phyloP scores from a whole-genome alignment of 2,797 vertebrate species.

The Helostoma temminkii region DNA sequence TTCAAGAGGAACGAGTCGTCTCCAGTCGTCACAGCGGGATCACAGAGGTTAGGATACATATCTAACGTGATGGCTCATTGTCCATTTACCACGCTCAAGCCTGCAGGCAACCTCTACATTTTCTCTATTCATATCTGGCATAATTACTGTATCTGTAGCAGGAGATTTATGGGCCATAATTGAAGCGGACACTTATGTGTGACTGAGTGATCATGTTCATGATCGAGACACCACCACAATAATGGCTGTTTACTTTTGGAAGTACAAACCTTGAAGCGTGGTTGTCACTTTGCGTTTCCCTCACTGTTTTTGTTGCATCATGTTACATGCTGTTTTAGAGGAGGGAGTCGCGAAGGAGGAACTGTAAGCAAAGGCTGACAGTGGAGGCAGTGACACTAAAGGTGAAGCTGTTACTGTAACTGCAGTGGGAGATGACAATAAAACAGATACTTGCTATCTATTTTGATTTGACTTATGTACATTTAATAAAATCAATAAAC shows the following conservation, averaged over 20 bases:
- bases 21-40: constrained; percentile 54
- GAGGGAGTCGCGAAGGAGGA: constrained; percentile 38
- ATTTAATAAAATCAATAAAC: no score
- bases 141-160: constrained; percentile 74
- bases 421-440: constrained; percentile 20
- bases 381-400: constrained; percentile 39
- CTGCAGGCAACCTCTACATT: constrained; percentile 66
- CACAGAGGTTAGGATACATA: constrained; percentile 71
- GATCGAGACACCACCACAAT: constrained; percentile 56
- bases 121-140: constrained; percentile 47
- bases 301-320: constrained; percentile 59
- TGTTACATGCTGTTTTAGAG: constrained; percentile 66
- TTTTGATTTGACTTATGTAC: constrained; percentile 13
- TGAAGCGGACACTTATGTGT: constrained; percentile 51
- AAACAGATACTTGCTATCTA: constrained; percentile 19
- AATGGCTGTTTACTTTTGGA: constrained; percentile 64
- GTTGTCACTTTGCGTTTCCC: constrained; percentile 66
- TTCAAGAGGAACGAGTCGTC: constrained; percentile 73
- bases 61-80: constrained; percentile 76
- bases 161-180: constrained; percentile 61
- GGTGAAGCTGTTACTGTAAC: constrained; percentile 54
- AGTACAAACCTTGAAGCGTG: constrained; percentile 48
- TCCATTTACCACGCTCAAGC: constrained; percentile 69
- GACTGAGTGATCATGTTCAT: constrained; percentile 59
- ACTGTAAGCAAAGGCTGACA: constrained; percentile 33